phyloP scores from a whole-genome alignment of 2,113 vertebrate genomes.

The Chaetorhynchus papuensis region DNA sequence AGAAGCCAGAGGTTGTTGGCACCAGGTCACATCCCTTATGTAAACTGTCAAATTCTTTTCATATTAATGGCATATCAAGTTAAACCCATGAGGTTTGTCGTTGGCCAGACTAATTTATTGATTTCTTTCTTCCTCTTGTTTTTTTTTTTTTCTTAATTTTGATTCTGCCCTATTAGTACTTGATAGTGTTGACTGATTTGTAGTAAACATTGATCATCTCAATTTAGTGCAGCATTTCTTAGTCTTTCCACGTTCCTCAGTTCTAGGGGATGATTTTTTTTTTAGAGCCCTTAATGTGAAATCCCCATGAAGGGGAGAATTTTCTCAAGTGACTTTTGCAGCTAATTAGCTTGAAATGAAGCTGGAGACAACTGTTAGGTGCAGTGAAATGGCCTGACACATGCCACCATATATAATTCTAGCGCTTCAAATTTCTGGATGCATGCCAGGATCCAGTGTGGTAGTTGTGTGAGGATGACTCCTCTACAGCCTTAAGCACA shows the following conservation, averaged over 20 bases:
- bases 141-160: neutral
- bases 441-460: neutral
- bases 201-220: neutral
- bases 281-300: neutral
- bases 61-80: slow-evolving; percentile 79
- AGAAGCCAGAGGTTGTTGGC: slow-evolving; percentile 79
- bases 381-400: neutral
- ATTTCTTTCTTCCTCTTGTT: neutral
- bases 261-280: neutral
- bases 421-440: neutral
- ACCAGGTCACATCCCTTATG: slow-evolving; percentile 84
- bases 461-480: neutral
- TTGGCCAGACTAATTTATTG: slow-evolving; percentile 67
- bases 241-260: neutral
- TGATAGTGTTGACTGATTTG: neutral
- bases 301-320: neutral
- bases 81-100: slow-evolving; percentile 68
- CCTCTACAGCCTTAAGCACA: neutral
- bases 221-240: slow-evolving; percentile 62
- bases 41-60: slow-evolving; percentile 86
- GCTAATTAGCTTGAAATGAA: slow-evolving; percentile 48
- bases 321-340: slow-evolving; percentile 28
- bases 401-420: slow-evolving; percentile 13
- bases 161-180: neutral
- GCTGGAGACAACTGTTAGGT: slow-evolving; percentile 19